Percentiles rank a stretch among this genome's conserved stretches.
phyloP scores from a whole-genome alignment of 2,888 invertebrate species.

The Leptarthrus brevirostris region DNA sequence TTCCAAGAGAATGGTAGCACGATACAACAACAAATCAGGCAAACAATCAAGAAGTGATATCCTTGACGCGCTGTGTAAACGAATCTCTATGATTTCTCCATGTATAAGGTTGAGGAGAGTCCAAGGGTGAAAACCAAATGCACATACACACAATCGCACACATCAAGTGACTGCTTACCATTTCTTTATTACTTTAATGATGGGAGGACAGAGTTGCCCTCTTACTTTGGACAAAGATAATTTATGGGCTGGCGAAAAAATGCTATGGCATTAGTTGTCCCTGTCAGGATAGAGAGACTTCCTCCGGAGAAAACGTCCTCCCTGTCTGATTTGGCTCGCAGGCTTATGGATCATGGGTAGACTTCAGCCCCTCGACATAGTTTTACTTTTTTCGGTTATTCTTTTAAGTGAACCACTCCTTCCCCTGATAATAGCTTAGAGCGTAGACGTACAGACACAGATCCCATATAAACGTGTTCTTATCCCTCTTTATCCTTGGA shows the following conservation, averaged over 20 bases:
- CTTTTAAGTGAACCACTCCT: slow-evolving; percentile 35
- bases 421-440: background rate
- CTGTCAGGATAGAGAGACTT: background rate
- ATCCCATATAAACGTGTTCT: slow-evolving; percentile 50
- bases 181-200: slow-evolving; percentile 49
- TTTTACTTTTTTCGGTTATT: slow-evolving; percentile 44
- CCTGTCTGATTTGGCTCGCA: slow-evolving; percentile 1
- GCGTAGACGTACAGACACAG: slow-evolving; percentile 44
- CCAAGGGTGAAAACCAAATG: background rate
- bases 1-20: background rate
- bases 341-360: background rate
- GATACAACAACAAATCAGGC: slow-evolving; percentile 20
- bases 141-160: background rate
- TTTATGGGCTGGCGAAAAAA: slow-evolving; percentile 41
- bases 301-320: background rate
- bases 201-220: slow-evolving; percentile 9
- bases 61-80: slow-evolving; percentile 10
- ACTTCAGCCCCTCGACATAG: slow-evolving; percentile 1
- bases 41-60: slow-evolving; percentile 38
- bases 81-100: background rate
- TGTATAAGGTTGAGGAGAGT: background rate
- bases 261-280: background rate
- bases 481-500: slow-evolving; percentile 53
- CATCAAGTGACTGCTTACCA: slow-evolving; percentile 34
- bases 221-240: slow-evolving; percentile 7